These are phyloP conservation scores for Chamaedrilus cognettii DNA, from an alignment of 2,888 invertebrate genomes.

Conservation along the genomic window DNA sequence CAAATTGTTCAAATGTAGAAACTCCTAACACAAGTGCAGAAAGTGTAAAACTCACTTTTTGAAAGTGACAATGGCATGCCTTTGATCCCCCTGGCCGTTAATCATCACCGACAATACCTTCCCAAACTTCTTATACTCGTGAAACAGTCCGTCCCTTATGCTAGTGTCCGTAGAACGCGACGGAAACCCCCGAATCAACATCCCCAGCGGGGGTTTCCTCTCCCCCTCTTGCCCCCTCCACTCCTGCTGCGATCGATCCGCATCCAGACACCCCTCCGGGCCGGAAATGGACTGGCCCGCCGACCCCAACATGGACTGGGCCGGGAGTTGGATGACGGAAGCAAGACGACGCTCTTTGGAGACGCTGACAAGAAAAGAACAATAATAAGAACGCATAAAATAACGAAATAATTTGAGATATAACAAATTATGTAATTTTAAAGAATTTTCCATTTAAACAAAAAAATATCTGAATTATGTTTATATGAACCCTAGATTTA, in stretches of 20 bases:
- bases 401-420: too few relatives aligned
- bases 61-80: slow-evolving; percentile 94
- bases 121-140: slow-evolving; percentile 98
- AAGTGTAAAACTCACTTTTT: slow-evolving; percentile 78
- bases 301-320: too few relatives aligned
- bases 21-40: neutral
- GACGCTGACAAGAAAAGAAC: too few relatives aligned
- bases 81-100: slow-evolving; percentile 79
- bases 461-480: too few relatives aligned
- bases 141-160: slow-evolving; percentile 95
- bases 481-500: too few relatives aligned
- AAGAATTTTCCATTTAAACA: too few relatives aligned
- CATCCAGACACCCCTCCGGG: neutral
- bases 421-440: too few relatives aligned
- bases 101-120: slow-evolving; percentile 96
- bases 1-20: neutral
- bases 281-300: neutral
- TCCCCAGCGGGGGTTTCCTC: slow-evolving; percentile 42
- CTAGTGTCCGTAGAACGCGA: slow-evolving; percentile 73
- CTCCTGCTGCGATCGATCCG: neutral
- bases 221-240: neutral
- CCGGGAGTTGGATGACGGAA: neutral
- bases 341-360: neutral
- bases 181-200: slow-evolving; percentile 52
- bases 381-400: too few relatives aligned